Base-by-base conservation (phyloP, 2,797 vertebrate genomes). In the Bucorvus abyssinicus region DNA sequence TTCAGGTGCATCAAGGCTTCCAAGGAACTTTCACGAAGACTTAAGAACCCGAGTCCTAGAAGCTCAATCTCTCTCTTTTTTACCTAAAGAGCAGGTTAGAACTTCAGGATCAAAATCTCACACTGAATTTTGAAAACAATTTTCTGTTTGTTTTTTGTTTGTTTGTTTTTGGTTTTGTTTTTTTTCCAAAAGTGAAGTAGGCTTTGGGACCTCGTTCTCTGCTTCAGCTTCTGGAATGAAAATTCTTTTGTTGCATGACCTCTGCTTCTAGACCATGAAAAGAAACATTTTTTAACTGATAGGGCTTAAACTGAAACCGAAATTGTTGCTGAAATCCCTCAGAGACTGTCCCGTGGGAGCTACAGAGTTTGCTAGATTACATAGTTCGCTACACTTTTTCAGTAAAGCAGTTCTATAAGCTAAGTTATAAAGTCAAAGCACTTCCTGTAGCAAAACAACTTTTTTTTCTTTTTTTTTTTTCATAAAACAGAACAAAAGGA, bases 151-250 rank as follows among this genome's bases (percentile, higher is more conserved):
- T 53, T 74, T 36, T 49, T 5, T 53, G 16, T 63, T 89, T 63
- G 53, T 22, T 9, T 38, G 32, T 29, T 29, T 44, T 4, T n/a
- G n/a, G n/a, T n/a, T n/a, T n/a, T n/a, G n/a, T 26, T 29, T 12
- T 18, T 6, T 5, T 7, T 3, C 1, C 6, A 12, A 7, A 65
- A 20, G 2, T 42, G 1, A 49, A 47, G 30, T 40, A 55, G 14
- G 3, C 38, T 9, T 89, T 55, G 17, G 59, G 9, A 61, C 9
- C 7, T 60, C 1, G 3, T 36, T 82, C 17, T 84, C 44, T 87
- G 7, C 21, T 80, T 68, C 64, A 76, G n/a, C 30, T 67, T 70
- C 36, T 57, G 44, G 38, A 53, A 78, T 38, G 22, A 91, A 75
- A 94, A 63, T n/a, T 49, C 19, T 75, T 53, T 56, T 2, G 44